phyloP scores from a whole-genome alignment of 2,113 vertebrate species.

The Acanthochromis polyacanthus region DNA sequence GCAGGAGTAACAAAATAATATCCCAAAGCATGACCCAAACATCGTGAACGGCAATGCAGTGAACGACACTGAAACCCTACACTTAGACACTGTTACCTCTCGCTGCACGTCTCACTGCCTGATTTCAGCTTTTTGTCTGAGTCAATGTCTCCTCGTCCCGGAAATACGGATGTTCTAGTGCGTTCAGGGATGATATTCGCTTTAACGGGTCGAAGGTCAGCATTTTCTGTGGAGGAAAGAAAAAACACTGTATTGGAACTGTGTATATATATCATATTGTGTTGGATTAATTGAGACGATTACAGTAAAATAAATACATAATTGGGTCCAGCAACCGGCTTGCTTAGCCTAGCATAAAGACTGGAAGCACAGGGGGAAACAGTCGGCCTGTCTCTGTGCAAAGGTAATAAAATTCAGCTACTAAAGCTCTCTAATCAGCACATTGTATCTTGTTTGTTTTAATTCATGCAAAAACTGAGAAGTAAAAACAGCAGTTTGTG shows the following conservation, averaged over 20 bases:
- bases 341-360: too few relatives aligned
- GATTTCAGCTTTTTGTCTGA: constrained; percentile 66
- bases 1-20: constrained; percentile 47
- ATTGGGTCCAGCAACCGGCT: too few relatives aligned
- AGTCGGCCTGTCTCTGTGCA: too few relatives aligned
- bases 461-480: neutral
- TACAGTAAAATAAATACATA: neutral
- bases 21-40: constrained; percentile 41
- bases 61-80: constrained; percentile 48
- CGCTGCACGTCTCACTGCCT: constrained; percentile 6
- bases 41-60: constrained; percentile 37
- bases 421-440: neutral
- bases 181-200: constrained; percentile 88
- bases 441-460: neutral
- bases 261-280: neutral
- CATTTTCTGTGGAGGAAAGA: constrained; percentile 85
- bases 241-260: constrained; percentile 19
- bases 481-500: constrained; percentile 7
- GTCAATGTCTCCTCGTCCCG: constrained; percentile 67
- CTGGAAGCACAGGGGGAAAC: too few relatives aligned
- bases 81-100: constrained; percentile 49
- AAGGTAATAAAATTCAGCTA: too few relatives aligned
- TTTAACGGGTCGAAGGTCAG: constrained; percentile 90
- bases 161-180: constrained; percentile 87
- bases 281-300: neutral